phyloP scores from a whole-genome alignment of 1,140 invertebrate species.

The Drosophila prosaltans region DNA sequence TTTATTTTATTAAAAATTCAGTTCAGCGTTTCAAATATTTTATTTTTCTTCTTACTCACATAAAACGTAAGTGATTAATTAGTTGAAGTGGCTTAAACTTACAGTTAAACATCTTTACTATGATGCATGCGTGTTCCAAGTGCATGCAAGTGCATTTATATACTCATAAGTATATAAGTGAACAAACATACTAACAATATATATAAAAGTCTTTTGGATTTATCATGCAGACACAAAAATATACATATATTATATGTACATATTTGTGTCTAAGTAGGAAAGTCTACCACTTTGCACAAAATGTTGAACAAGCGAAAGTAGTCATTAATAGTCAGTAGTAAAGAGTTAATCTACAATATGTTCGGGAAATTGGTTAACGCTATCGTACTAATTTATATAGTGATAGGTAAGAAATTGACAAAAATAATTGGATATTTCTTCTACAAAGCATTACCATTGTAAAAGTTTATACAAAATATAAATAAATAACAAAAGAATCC shows the following conservation, averaged over 20 bases:
- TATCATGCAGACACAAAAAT: neutral
- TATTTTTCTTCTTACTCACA: too few relatives aligned
- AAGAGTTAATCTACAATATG: conserved; percentile 39
- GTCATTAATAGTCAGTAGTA: conserved; percentile 38
- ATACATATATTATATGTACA: neutral
- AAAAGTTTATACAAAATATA: neutral
- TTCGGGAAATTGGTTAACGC: conserved; percentile 41
- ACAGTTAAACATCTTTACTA: neutral
- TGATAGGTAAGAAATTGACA: conserved; percentile 30
- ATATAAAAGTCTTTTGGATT: neutral
- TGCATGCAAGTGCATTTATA: neutral
- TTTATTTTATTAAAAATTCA: too few relatives aligned
- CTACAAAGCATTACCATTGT: neutral
- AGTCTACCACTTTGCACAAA: conserved; percentile 16
- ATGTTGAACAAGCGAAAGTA: conserved; percentile 38
- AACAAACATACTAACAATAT: neutral
- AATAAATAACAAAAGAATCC: neutral
- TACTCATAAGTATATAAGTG: neutral
- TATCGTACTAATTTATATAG: conserved; percentile 42
- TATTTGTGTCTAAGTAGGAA: neutral
- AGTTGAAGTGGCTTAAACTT: neutral
- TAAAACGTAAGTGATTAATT: neutral
- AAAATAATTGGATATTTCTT: neutral
- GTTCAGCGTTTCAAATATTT: too few relatives aligned
- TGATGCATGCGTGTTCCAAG: neutral